phyloP scores from a whole-genome alignment of 2,113 vertebrate genomes.

The Rhabdomys dilectus region DNA sequence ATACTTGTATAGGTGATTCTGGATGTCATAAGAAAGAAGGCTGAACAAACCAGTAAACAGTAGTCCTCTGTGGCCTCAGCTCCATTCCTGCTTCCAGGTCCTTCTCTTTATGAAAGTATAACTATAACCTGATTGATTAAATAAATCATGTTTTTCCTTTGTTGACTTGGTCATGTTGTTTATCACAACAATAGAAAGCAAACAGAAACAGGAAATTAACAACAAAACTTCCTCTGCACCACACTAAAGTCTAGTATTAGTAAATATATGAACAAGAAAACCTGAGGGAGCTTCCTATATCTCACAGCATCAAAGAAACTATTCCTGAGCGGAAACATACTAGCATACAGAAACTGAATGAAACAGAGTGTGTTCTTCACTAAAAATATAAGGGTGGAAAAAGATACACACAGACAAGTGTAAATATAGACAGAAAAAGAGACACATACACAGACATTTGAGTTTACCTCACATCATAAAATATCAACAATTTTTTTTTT shows the following conservation, averaged over 20 bases:
- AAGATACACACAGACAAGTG: background rate
- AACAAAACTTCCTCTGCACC: background rate
- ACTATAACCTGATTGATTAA: background rate
- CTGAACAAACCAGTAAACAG: background rate
- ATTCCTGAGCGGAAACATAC: background rate
- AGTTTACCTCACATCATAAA: too few relatives aligned
- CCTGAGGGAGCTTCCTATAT: background rate
- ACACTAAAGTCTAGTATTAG: background rate
- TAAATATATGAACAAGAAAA: background rate
- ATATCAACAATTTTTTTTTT: background rate
- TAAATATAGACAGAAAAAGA: background rate
- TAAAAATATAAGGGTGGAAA: background rate
- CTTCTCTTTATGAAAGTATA: background rate
- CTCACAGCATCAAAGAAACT: background rate
- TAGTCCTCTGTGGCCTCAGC: too few relatives aligned
- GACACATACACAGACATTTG: background rate
- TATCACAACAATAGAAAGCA: background rate
- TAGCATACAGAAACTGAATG: rapidly evolving
- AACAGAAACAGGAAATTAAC: background rate
- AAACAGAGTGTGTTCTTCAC: background rate
- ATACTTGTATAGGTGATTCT: too few relatives aligned
- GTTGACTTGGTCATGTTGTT: background rate
- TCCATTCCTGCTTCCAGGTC: background rate
- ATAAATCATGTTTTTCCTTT: background rate
- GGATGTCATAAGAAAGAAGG: background rate